phyloP scores from a whole-genome alignment of 2,113 vertebrate species.

The Catagonus wagneri region DNA sequence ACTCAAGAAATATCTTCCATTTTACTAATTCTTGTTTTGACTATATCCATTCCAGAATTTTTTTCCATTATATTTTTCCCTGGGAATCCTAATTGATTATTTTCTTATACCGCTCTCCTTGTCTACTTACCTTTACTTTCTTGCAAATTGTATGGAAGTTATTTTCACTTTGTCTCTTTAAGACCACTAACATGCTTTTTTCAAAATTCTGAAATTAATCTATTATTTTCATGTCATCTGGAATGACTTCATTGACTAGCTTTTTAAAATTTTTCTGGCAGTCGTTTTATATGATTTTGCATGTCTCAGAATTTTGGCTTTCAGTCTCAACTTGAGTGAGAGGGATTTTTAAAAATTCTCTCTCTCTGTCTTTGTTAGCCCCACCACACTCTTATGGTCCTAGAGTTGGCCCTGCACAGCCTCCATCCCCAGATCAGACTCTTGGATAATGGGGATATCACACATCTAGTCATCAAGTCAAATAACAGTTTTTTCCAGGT shows the following conservation, averaged over 20 bases:
- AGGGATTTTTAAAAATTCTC: not conserved
- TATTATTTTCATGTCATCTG: not conserved
- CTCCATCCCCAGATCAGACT: not conserved
- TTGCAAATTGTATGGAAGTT: not conserved
- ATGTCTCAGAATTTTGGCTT: slow-evolving; percentile 38
- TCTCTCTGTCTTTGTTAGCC: not conserved
- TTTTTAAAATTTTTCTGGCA: not conserved
- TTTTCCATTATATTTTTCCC: not conserved
- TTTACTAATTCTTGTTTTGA: slow-evolving; percentile 44
- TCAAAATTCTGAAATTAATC: not conserved
- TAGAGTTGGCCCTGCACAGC: not conserved
- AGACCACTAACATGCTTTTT: not conserved
- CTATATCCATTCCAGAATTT: not conserved
- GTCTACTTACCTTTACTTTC: not conserved
- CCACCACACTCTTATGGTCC: not conserved
- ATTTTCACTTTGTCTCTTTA: not conserved
- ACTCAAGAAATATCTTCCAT: not conserved
- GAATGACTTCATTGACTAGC: not conserved
- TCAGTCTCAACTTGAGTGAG: not conserved
- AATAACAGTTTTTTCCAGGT: not conserved
- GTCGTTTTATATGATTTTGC: not conserved
- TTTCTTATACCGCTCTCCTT: not conserved
- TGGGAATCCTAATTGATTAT: not conserved
- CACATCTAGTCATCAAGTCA: not conserved
- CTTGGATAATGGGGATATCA: not conserved